Conservation (phyloP, 2,888 invertebrate species). For the Rhagium mordax region DNA sequence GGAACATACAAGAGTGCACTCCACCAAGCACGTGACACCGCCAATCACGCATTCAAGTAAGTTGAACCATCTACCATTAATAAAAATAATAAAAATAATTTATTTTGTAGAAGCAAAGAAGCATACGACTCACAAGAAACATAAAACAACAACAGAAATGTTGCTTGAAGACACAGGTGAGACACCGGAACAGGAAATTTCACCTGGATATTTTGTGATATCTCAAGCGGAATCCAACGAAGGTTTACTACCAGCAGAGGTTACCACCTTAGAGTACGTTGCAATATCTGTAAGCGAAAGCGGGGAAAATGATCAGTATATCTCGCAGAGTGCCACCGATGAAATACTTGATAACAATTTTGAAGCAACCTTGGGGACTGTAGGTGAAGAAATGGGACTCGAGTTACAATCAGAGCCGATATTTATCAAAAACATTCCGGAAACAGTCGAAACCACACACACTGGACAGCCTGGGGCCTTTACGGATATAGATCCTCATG, state of each 20-base stretch:
- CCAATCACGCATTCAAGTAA: not conserved
- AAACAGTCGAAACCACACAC: not conserved
- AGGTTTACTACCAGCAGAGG: not conserved
- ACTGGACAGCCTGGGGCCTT: not conserved
- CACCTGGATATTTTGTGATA: not conserved
- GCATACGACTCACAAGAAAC: not conserved
- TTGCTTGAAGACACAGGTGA: not conserved
- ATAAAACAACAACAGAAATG: not conserved
- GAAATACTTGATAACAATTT: not conserved
- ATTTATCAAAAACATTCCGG: too few species aligned
- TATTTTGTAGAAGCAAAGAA: not conserved
- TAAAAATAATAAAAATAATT: not conserved
- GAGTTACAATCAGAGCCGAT: not conserved
- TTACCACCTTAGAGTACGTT: not conserved
- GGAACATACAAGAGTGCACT: conserved; percentile 5
- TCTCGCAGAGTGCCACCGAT: not conserved
- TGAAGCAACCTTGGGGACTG: not conserved
- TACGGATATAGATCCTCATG: not conserved
- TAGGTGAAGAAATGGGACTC: not conserved
- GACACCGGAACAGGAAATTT: not conserved
- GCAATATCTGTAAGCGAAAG: not conserved
- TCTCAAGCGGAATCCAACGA: not conserved
- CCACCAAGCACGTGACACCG: not conserved
- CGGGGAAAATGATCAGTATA: not conserved
- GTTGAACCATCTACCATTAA: not conserved